Evolutionary conservation across 2,113 vertebrate genomes (phyloP).

Genomic region (Myotis lucifugus): DNA sequence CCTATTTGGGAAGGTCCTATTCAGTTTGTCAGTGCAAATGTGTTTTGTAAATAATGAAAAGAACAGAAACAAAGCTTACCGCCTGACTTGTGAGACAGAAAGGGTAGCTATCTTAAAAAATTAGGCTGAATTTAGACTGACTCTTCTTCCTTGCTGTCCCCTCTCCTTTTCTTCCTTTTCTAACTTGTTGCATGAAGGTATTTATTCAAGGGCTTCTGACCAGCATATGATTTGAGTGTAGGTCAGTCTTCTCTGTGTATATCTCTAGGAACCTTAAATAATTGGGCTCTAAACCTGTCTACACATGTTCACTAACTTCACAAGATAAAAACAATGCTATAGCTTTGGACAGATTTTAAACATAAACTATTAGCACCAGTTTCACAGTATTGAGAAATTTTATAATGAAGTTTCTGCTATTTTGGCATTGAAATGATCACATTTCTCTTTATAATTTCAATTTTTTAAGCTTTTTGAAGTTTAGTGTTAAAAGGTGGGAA

Average conservation of each 20-base stretch:
- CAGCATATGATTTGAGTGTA: constrained; percentile 49
- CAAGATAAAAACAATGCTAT: constrained; percentile 35
- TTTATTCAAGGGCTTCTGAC: constrained; percentile 51
- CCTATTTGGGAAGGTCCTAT: constrained; percentile 31
- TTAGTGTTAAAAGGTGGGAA: not conserved
- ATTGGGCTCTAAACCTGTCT: constrained; percentile 65
- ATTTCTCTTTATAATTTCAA: constrained; percentile 51
- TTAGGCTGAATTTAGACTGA: not conserved
- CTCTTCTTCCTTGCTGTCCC: not conserved
- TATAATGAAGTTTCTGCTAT: constrained; percentile 31
- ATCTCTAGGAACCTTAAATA: constrained; percentile 72
- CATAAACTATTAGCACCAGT: constrained; percentile 42
- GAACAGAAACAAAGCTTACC: constrained; percentile 2
- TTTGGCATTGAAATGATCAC: constrained; percentile 38
- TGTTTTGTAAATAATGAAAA: constrained; percentile 62
- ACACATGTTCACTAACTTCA: constrained; percentile 67
- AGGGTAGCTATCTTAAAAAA: not conserved
- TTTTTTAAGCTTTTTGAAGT: constrained; percentile 42
- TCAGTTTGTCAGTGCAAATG: constrained; percentile 35
- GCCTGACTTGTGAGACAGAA: constrained; percentile 24
- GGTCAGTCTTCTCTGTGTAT: constrained; percentile 53
- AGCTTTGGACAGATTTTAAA: constrained; percentile 29
- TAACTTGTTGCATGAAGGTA: constrained; percentile 76
- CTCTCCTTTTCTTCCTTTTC: constrained; percentile 17
- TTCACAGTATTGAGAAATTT: constrained; percentile 20